Percentiles rank a stretch among this genome's conserved stretches.
phyloP scores from a whole-genome alignment of 2,113 vertebrate genomes.

The Mastomys natalensis region DNA sequence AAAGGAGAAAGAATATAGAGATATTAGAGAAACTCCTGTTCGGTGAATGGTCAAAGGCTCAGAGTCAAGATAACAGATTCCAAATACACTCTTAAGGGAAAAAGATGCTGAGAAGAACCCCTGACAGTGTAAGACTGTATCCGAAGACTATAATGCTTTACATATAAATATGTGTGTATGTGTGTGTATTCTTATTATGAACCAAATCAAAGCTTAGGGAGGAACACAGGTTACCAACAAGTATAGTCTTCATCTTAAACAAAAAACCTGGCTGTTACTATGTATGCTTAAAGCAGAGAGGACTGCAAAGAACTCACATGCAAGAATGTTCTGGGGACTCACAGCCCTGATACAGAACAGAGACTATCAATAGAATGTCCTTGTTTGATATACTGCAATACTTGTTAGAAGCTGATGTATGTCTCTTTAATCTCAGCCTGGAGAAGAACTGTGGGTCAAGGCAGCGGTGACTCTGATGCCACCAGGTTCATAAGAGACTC shows the following conservation, averaged over 20 bases:
- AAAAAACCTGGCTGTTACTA: not conserved
- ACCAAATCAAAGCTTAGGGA: conserved; percentile 14
- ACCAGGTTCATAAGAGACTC: too few relatives aligned
- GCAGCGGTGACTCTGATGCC: too few relatives aligned
- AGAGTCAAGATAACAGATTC: not conserved
- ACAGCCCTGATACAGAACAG: not conserved
- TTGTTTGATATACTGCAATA: not conserved
- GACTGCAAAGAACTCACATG: not conserved
- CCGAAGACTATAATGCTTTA: not conserved
- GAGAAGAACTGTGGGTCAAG: too few relatives aligned
- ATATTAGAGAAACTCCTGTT: not conserved
- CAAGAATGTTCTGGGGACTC: not conserved
- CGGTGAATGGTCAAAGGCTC: not conserved
- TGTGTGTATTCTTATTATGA: too few relatives aligned
- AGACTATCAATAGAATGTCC: not conserved
- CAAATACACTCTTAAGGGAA: conserved; percentile 2
- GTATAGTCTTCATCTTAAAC: not conserved
- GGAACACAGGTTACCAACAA: not conserved
- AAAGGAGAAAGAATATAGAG: not conserved
- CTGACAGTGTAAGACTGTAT: not conserved
- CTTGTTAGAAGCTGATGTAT: too few relatives aligned
- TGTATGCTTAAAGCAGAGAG: not conserved
- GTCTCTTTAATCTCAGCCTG: too few relatives aligned
- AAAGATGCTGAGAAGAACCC: not conserved
- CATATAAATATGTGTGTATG: not conserved